phyloP scores from a whole-genome alignment of 2,113 vertebrate species.

The Nycticebus coucang region DNA sequence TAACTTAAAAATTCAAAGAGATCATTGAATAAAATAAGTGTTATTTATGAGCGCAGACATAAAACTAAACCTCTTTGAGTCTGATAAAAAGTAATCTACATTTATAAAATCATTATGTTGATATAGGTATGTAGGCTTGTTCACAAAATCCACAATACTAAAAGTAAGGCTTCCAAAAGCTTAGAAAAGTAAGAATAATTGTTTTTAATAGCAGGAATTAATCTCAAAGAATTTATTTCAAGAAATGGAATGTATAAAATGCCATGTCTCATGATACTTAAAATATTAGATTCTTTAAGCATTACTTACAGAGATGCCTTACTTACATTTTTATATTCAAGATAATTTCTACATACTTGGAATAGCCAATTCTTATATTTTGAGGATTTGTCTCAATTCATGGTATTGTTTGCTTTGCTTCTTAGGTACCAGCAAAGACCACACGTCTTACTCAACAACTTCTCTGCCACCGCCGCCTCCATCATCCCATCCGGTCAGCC shows the following conservation, averaged over 20 bases:
- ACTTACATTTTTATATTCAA: slow-evolving; percentile 15
- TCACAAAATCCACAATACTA: not conserved
- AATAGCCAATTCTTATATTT: not conserved
- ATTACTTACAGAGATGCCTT: not conserved
- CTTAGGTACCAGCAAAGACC: slow-evolving; percentile 70
- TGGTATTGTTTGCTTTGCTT: slow-evolving; percentile 60
- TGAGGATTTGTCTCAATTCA: slow-evolving; percentile 8
- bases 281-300: not conserved
- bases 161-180: slow-evolving; percentile 17
- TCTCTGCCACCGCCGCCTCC: slow-evolving; percentile 57
- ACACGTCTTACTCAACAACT: slow-evolving; percentile 36
- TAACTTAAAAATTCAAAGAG: not conserved
- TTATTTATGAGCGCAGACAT: not conserved
- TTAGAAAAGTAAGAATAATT: not conserved
- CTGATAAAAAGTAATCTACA: not conserved
- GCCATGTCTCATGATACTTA: not conserved
- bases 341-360: not conserved
- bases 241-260: not conserved
- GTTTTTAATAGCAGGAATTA: not conserved
- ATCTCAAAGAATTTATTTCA: not conserved
- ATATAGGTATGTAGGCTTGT: not conserved
- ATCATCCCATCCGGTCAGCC: slow-evolving; percentile 72
- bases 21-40: not conserved
- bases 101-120: not conserved
- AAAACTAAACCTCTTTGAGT: not conserved